Conservation (phyloP, 1,140 invertebrate species). For the Brachionus paranguensis region DNA sequence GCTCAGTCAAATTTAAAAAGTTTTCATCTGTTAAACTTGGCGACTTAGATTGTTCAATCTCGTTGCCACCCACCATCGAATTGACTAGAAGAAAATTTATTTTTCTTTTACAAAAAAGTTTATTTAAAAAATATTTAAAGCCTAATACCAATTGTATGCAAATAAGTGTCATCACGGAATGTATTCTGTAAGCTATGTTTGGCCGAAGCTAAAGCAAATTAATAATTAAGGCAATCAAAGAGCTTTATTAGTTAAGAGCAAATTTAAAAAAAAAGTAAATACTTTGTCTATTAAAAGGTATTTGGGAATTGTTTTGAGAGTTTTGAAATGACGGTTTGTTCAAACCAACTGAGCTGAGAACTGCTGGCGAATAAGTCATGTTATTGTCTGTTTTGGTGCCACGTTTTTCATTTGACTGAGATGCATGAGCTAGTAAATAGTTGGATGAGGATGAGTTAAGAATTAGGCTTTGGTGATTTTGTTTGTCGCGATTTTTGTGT, state of each 20-base stretch:
- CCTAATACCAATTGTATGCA: conserved; percentile 26
- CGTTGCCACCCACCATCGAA: background rate
- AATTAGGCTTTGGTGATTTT: background rate
- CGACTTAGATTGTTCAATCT: conserved; percentile 11
- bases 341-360: background rate
- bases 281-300: background rate
- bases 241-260: background rate
- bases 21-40: conserved; percentile 21
- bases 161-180: conserved; percentile 36
- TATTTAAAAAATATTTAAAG: background rate
- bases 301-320: background rate
- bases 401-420: background rate
- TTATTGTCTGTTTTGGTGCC: background rate
- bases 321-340: background rate
- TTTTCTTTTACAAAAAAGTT: too few species aligned
- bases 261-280: background rate
- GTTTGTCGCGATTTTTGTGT: background rate
- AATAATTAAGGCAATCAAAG: background rate
- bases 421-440: background rate
- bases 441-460: background rate
- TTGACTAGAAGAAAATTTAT: background rate
- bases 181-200: conserved; percentile 32
- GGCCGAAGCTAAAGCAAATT: conserved; percentile 1
- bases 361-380: background rate
- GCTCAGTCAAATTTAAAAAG: background rate